Conservation (phyloP, 2,888 invertebrate species). For the Xestia xanthographa region DNA sequence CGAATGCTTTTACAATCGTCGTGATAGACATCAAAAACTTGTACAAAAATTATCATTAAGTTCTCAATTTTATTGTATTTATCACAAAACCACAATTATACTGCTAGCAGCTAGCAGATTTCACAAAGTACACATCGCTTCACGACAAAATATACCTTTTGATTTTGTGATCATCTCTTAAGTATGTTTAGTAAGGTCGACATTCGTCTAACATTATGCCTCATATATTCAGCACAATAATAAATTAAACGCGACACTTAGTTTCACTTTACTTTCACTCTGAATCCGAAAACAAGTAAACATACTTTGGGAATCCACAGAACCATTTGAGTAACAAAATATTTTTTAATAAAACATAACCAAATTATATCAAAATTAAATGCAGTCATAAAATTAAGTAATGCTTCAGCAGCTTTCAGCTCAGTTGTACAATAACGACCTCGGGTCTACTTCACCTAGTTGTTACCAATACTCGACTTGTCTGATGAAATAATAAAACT, state of each 20-base stretch:
- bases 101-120: slow-evolving; percentile 89
- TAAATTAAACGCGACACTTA: slow-evolving; percentile 11
- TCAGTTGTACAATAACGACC: slow-evolving; percentile 74
- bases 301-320: slow-evolving; percentile 76
- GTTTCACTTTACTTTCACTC: slow-evolving; percentile 20
- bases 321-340: slow-evolving; percentile 79
- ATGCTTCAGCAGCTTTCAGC: slow-evolving; percentile 85
- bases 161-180: slow-evolving; percentile 79
- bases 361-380: slow-evolving; percentile 81
- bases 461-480: slow-evolving; percentile 53
- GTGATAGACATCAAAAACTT: slow-evolving; percentile 80
- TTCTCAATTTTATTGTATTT: slow-evolving; percentile 89
- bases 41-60: slow-evolving; percentile 86
- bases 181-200: slow-evolving; percentile 58
- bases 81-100: slow-evolving; percentile 89
- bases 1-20: slow-evolving; percentile 71
- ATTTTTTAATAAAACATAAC: slow-evolving; percentile 81
- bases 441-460: slow-evolving; percentile 56
- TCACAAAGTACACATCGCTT: slow-evolving; percentile 80
- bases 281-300: slow-evolving; percentile 61
- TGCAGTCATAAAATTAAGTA: slow-evolving; percentile 83
- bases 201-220: slow-evolving; percentile 24
- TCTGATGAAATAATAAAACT: slow-evolving; percentile 39
- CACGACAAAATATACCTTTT: slow-evolving; percentile 79
- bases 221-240: slow-evolving; percentile 26